Base-by-base conservation (phyloP, 2,113 vertebrate species). In the Copsychus sechellarum region DNA sequence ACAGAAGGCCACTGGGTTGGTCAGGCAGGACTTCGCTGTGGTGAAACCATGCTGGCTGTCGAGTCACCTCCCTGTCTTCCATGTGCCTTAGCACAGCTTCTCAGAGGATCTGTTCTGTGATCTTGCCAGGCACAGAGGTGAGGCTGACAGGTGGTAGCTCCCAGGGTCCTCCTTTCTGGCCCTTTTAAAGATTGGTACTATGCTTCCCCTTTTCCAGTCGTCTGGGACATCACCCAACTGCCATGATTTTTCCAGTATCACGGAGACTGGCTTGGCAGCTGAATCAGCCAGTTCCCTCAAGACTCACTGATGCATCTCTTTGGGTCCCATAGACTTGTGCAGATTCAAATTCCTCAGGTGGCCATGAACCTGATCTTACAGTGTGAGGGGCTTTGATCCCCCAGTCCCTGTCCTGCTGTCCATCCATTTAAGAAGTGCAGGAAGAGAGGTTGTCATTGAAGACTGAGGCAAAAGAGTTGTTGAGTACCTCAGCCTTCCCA, bases 351-450 rank as follows among this genome's bases (percentile, higher is more conserved):
- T 48, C 20, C 42, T 57, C 19, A 16, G 20, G 43, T 34, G 29
- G 16, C 34, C 12, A 4, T 2, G 8, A 34, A 25, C 29, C 5
- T 0, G 0, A 1, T 42, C 31, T 76, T 57, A 29, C 5, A 34
- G 42, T 34, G 31, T 16, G 51, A 57, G 16, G 20, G 34, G 3
- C 25, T 57, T 76, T 50, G 25, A 57, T 76, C 10, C 50, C 12
- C 12, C 8, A 20, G 29, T 57, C 50, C 50, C 20, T 34, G 34
- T 51, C 16, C 56, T 51, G 13, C 57, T 53, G 11, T 45, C 43
- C 61, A 8, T 60, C 43, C 45, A 22, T 77, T 67, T 11, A 51
- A 31, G 53, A 50, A 14, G 61, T 36, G 21, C 31, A 67, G 21
- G 25, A 58, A 42, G 71, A 76, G 51, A 43, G 25, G 16, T 6